Percentiles rank a stretch among this genome's conserved stretches.
Evolutionary conservation across 2,113 vertebrate species (phyloP).

Genomic region (Ceuthmochares aereus): DNA sequence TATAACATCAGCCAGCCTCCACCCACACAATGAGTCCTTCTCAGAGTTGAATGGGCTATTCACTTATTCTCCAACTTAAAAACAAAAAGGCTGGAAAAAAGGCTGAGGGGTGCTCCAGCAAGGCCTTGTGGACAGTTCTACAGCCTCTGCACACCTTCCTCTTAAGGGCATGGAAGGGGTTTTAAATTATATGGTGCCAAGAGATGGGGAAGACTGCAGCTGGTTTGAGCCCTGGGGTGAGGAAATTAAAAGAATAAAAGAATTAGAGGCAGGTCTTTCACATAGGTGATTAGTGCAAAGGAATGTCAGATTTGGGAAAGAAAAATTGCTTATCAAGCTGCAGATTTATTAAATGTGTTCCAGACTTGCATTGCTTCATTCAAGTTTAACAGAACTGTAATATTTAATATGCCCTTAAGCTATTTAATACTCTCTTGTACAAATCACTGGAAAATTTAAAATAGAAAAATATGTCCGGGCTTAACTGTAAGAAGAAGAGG

Average conservation of each 20-base stretch:
- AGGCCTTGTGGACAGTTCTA: not conserved
- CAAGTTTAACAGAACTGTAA: constrained; percentile 28
- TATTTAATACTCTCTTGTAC: constrained; percentile 57
- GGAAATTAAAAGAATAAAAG: constrained; percentile 13
- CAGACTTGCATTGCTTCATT: constrained; percentile 40
- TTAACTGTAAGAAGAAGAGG: constrained; percentile 57
- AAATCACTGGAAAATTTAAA: constrained; percentile 69
- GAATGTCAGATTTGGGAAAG: constrained; percentile 24
- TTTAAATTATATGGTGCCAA: not conserved
- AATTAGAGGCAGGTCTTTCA: constrained; percentile 25
- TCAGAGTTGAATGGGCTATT: not conserved
- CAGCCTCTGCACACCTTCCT: not conserved
- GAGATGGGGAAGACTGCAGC: not conserved
- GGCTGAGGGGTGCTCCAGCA: not conserved
- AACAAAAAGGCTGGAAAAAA: not conserved
- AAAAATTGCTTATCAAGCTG: constrained; percentile 30
- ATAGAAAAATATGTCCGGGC: constrained; percentile 58
- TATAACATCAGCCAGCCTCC: no score
- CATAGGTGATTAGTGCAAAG: constrained; percentile 20
- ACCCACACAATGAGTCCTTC: not conserved
- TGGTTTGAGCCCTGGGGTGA: not conserved
- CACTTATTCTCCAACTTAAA: not conserved
- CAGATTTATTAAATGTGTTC: constrained; percentile 45
- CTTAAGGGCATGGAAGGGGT: not conserved
- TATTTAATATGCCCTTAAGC: constrained; percentile 40